A percentile compares a stretch with the other conserved stretches of the same genome.
Conservation (phyloP, 2,797 vertebrate genomes). For the Fistularia tabacaria region DNA sequence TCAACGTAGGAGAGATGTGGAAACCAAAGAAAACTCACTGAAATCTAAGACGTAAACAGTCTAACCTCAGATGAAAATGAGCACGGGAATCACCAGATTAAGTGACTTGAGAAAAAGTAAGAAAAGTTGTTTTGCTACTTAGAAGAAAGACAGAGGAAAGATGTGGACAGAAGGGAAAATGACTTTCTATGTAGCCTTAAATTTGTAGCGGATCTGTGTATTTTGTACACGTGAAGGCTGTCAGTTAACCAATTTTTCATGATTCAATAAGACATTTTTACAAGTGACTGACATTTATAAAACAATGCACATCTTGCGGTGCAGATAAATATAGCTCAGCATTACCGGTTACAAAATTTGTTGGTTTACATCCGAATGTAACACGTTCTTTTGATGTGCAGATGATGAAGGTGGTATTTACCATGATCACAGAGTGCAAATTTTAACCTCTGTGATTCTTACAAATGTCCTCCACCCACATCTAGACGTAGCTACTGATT, state of each 20-base stretch:
- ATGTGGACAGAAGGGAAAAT: too few species aligned
- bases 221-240: not conserved
- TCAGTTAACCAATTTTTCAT: not conserved
- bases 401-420: conserved; percentile 47
- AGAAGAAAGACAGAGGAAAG: too few species aligned
- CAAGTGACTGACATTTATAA: not conserved
- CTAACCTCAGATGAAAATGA: too few species aligned
- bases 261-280: not conserved
- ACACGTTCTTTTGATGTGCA: conserved; percentile 32
- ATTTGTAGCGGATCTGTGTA: not conserved
- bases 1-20: too few species aligned
- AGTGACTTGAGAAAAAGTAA: too few species aligned
- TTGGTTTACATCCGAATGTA: conserved; percentile 16
- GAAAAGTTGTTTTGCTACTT: too few species aligned
- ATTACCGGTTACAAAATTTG: not conserved
- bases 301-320: not conserved
- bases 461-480: conserved; percentile 70
- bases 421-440: conserved; percentile 61
- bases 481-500: conserved; percentile 59
- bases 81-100: too few species aligned
- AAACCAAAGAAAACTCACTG: too few species aligned
- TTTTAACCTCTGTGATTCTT: conserved; percentile 66
- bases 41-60: too few species aligned
- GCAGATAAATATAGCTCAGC: conserved; percentile 1
- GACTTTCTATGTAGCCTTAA: too few species aligned